Evolutionary conservation across 2,797 vertebrate species (phyloP).

Genomic region (Dermochelys coriacea): DNA sequence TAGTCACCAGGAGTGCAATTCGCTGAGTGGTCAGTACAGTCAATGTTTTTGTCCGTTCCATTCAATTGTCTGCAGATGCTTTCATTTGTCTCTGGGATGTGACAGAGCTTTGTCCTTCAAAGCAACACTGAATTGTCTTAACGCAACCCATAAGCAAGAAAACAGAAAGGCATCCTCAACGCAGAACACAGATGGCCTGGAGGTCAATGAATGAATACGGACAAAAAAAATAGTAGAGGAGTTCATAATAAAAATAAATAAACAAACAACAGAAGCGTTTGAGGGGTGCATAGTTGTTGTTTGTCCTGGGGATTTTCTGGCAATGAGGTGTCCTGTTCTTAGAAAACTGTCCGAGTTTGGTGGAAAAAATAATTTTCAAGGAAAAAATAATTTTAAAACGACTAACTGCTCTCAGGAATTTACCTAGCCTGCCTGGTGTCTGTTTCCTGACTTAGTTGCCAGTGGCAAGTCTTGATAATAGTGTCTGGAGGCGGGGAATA

Average conservation of each 20-base stretch:
- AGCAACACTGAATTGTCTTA: not conserved
- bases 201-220: not conserved
- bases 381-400: not conserved
- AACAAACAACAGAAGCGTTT: not conserved
- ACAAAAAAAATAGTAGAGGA: not conserved
- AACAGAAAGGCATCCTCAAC: not conserved
- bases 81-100: not conserved
- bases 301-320: not conserved
- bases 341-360: not conserved
- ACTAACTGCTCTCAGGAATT: not conserved
- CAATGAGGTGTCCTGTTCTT: not conserved
- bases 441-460: not conserved
- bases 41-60: accelerated
- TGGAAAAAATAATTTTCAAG: not conserved
- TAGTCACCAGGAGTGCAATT: not conserved
- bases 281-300: not conserved
- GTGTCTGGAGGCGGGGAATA: not conserved
- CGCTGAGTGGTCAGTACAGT: not conserved
- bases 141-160: not conserved
- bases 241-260: not conserved
- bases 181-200: not conserved
- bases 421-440: not conserved
- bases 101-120: slow-evolving; percentile 11
- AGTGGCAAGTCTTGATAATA: not conserved
- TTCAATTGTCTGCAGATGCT: accelerated